Evolutionary conservation across 2,113 vertebrate genomes (phyloP), one percentile per base, ranked within the genome.

Genomic region (Collichthys lucidus): DNA sequence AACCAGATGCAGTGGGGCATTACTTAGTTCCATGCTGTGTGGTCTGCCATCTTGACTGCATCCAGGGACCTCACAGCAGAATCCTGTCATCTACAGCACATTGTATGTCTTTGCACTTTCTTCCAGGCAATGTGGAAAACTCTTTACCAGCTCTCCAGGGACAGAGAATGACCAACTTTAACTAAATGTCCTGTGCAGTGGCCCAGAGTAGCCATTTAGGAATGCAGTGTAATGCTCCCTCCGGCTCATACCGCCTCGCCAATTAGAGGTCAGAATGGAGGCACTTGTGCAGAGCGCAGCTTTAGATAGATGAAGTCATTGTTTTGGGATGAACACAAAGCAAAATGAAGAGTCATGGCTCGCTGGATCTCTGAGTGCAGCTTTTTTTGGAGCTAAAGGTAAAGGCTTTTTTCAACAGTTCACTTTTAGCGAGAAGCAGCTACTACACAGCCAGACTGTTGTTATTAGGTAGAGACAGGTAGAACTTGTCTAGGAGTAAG

Each of bases 181-280:
- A 91, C 89, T 92, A 89, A 92, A 84, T 89, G 84, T 90, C 86
- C 72, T 65, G 86, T 77, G 88, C 92, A 85, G 82, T 65, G 79
- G 90, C 84, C 85, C 92, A 65, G 65, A 82, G 87, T 79, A 89
- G 87, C 89, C 88, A 88, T 92, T 93, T 87, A 91, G 77, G 77
- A 83, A 84, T 68, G 86, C 82, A 72, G 76, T 47, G 71, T 81
- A 91, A 92, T 79, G 89, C 74, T 77, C 86, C 91, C 85, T 83
- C 70, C n/a, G 79, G 75, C 80, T 74, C 63, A 79, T 22, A 35
- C 82, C 63, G 77, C 78, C 76, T 78, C 52, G 56, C 91, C 91
- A 93, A 93, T 93, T 93, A 93, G 92, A 84, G 77, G 90, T 83
- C 89, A 87, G 86, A 74, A 85, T 68, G 68, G 77, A 87, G 86